A percentile compares a stretch with the other conserved stretches of the same genome.
Evolutionary conservation across 2,113 vertebrate genomes (phyloP).

Genomic region (Mola mola): DNA sequence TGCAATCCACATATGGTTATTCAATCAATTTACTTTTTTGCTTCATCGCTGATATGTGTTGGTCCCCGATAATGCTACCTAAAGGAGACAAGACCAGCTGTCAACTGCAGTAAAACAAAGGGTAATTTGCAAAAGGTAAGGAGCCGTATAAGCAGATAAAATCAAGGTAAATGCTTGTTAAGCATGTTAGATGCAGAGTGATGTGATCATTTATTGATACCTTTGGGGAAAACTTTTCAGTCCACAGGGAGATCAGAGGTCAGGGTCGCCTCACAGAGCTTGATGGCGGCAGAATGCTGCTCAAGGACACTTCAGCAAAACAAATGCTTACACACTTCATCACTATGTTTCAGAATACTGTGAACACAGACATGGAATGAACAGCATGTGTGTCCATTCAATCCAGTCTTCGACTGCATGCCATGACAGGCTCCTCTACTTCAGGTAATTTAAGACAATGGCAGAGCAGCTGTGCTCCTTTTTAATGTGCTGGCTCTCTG

Average conservation of each 20-base stretch:
- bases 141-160: slow-evolving; percentile 20
- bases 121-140: no score
- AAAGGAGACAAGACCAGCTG: no score
- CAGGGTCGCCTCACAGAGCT: slow-evolving; percentile 26
- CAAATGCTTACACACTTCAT: background rate
- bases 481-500: slow-evolving; percentile 29
- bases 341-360: background rate
- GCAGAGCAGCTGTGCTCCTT: background rate
- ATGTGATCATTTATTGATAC: slow-evolving; percentile 45
- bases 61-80: no score
- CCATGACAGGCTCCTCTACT: slow-evolving; percentile 17
- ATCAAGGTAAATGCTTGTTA: slow-evolving; percentile 25
- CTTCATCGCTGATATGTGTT: no score
- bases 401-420: slow-evolving; percentile 12
- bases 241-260: slow-evolving; percentile 30
- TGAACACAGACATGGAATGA: slow-evolving; percentile 11
- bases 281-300: no score
- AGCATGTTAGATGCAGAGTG: slow-evolving; percentile 22
- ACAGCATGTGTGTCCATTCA: slow-evolving; percentile 1
- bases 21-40: no score
- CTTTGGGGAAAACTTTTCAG: slow-evolving; percentile 19
- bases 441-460: slow-evolving; percentile 37
- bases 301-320: no score
- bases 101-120: no score
- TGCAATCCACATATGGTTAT: no score